Percentiles rank a stretch among this genome's conserved stretches.
These are phyloP conservation scores for Aphidoletes aphidimyza DNA, from an alignment of 2,888 invertebrate genomes.

Conservation along the genomic window DNA sequence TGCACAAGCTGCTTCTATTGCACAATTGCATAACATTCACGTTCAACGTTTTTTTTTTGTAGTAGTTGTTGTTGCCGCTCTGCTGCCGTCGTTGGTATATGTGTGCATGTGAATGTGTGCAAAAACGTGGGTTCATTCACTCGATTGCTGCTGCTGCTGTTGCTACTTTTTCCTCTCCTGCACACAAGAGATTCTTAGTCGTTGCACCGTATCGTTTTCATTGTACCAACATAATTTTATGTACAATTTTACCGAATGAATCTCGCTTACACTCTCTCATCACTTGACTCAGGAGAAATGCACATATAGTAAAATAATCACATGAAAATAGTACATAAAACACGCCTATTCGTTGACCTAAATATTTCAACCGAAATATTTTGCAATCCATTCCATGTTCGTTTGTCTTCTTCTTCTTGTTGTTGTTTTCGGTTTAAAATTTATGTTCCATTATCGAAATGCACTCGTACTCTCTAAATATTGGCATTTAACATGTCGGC, in stretches of 20 bases:
- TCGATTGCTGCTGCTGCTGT: not conserved
- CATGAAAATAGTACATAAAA: slow-evolving; percentile 12
- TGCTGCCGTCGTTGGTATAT: too few species aligned
- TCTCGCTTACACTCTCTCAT: not conserved
- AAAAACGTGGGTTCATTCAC: slow-evolving; percentile 48
- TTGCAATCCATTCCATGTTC: not conserved
- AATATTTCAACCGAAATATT: slow-evolving; percentile 11
- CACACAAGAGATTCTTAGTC: not conserved
- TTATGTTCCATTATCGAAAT: slow-evolving; percentile 22
- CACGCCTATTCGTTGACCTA: slow-evolving; percentile 40
- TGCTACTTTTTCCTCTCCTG: not conserved
- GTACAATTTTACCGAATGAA: slow-evolving; percentile 25
- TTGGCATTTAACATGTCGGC: slow-evolving; percentile 34
- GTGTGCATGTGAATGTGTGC: not conserved
- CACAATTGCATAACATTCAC: slow-evolving; percentile 41
- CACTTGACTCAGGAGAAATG: not conserved
- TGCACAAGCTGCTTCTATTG: not conserved
- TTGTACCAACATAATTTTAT: not conserved
- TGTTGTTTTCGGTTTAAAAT: not conserved
- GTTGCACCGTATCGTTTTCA: slow-evolving; percentile 1
- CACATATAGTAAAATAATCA: not conserved
- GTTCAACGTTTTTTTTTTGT: too few species aligned
- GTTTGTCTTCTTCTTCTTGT: not conserved
- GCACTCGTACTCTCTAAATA: slow-evolving; percentile 20
- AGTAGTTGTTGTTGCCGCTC: too few species aligned